phyloP scores from a whole-genome alignment of 64 coral and sea anemone species.

The Dendronephthya gigantea region DNA sequence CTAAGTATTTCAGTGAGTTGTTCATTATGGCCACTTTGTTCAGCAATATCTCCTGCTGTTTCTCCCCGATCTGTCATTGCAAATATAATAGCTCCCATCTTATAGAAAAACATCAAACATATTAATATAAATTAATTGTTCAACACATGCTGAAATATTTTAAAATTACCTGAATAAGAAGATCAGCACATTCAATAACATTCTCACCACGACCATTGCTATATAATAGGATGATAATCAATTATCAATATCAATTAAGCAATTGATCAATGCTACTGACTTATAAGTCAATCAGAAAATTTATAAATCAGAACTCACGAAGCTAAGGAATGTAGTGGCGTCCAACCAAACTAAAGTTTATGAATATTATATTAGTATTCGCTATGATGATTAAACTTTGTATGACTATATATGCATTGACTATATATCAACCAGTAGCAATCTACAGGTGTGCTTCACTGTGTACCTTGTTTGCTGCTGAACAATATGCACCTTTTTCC shows the following conservation, averaged over 20 bases:
- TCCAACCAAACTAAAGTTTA: conserved; percentile 60
- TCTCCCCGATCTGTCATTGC: conserved; percentile 67
- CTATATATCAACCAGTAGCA: too few relatives aligned
- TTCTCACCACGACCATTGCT: conserved; percentile 75
- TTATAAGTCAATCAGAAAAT: neutral
- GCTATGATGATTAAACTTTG: too few relatives aligned
- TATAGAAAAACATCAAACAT: neutral
- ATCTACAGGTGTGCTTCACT: too few relatives aligned
- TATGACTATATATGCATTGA: too few relatives aligned
- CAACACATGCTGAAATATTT: neutral
- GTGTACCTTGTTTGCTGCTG: neutral
- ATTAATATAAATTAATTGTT: neutral
- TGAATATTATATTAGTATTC: neutral
- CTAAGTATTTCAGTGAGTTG: conserved; percentile 63
- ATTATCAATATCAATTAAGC: neutral
- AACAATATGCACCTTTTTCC: neutral
- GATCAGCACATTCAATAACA: conserved; percentile 80
- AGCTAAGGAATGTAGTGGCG: conserved; percentile 85
- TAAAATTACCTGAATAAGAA: conserved; percentile 85
- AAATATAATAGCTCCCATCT: conserved; percentile 87
- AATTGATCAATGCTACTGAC: neutral
- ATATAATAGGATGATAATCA: too few relatives aligned
- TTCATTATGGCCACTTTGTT: conserved; percentile 55
- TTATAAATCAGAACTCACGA: conserved; percentile 32
- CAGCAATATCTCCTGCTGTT: conserved; percentile 77